Conservation (phyloP, 2,113 vertebrate genomes). For the Melozone crissalis region DNA sequence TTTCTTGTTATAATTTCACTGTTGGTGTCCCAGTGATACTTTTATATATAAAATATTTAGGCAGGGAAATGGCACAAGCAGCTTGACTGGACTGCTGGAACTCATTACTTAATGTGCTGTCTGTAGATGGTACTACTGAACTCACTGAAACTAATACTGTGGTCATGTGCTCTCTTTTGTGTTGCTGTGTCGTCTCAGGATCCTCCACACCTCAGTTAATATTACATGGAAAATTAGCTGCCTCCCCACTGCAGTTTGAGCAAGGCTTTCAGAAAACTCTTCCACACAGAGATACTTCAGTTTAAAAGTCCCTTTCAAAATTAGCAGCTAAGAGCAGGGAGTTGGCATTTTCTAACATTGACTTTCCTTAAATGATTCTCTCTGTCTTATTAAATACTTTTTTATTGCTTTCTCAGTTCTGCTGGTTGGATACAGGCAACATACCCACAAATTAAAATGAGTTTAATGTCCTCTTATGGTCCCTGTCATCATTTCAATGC, state of each 20-base stretch:
- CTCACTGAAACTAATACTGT: constrained; percentile 39
- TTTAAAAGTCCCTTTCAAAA: constrained; percentile 31
- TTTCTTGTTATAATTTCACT: neutral
- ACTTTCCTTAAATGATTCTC: neutral
- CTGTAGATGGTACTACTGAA: constrained; percentile 8
- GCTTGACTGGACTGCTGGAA: neutral
- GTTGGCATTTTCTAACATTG: neutral
- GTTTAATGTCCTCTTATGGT: neutral
- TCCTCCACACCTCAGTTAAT: constrained; percentile 1
- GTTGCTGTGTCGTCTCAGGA: neutral
- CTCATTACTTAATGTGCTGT: constrained; percentile 34
- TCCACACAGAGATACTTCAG: neutral
- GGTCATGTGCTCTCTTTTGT: constrained; percentile 27
- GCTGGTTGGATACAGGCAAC: neutral
- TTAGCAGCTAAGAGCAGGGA: neutral
- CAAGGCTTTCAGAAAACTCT: neutral
- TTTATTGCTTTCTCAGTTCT: neutral
- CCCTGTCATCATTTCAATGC: neutral
- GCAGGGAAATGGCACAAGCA: neutral
- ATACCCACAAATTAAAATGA: neutral
- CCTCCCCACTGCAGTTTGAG: neutral
- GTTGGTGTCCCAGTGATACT: neutral
- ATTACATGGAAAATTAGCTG: constrained; percentile 45
- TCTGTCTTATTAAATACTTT: neutral
- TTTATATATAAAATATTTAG: constrained; percentile 47